These are phyloP conservation scores for Alaudala cheleensis DNA, from an alignment of 2,113 vertebrate species.

Conservation along the genomic window DNA sequence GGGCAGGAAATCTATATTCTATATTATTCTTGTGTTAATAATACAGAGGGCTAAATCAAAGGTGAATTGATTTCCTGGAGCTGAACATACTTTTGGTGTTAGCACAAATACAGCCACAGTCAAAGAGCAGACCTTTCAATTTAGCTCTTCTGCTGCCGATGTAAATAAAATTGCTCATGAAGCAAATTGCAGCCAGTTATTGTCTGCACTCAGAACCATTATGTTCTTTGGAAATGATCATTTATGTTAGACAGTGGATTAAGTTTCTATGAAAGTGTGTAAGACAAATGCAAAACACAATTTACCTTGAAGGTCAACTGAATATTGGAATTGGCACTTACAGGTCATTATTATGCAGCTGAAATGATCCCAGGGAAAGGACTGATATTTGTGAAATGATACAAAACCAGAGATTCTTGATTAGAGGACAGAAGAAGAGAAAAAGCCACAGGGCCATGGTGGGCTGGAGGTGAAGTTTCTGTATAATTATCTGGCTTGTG, in stretches of 20 bases:
- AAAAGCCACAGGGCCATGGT: not conserved
- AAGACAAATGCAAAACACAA: slow-evolving; percentile 55
- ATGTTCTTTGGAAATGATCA: slow-evolving; percentile 56
- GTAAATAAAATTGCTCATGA: slow-evolving; percentile 72
- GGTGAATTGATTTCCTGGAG: slow-evolving; percentile 69
- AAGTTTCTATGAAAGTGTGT: slow-evolving; percentile 30
- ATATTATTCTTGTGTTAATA: slow-evolving; percentile 71
- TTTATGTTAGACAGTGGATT: slow-evolving; percentile 58
- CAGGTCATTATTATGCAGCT: slow-evolving; percentile 4
- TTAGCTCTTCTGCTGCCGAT: slow-evolving; percentile 53
- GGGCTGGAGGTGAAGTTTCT: not conserved
- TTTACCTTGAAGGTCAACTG: slow-evolving; percentile 68
- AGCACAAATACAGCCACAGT: slow-evolving; percentile 21
- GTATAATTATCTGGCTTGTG: not conserved
- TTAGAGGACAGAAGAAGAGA: not conserved
- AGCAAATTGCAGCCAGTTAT: slow-evolving; percentile 66
- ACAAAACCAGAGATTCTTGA: not conserved
- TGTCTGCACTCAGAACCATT: slow-evolving; percentile 56
- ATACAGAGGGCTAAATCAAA: slow-evolving; percentile 65
- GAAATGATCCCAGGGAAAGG: slow-evolving; percentile 16
- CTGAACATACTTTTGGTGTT: slow-evolving; percentile 58
- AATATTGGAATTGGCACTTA: slow-evolving; percentile 30
- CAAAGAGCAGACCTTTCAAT: slow-evolving; percentile 68
- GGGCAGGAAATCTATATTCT: slow-evolving; percentile 60
- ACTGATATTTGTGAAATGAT: not conserved